phyloP scores from a whole-genome alignment of 92 coral and sea anemone species.

The Porites evermanni region DNA sequence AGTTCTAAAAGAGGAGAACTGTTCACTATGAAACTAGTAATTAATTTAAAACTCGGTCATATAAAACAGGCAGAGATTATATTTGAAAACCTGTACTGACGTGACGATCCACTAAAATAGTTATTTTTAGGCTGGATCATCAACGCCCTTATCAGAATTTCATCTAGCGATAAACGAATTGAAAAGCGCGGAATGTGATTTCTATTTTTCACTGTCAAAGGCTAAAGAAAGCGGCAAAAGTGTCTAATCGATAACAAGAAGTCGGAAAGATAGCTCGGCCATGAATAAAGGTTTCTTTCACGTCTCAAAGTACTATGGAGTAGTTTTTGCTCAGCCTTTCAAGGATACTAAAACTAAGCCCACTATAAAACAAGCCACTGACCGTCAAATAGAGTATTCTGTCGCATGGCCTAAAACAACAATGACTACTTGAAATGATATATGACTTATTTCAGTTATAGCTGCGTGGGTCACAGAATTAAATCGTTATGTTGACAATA shows the following conservation, averaged over 20 bases:
- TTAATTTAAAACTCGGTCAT: neutral
- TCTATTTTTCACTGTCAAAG: slow-evolving; percentile 12
- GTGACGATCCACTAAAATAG: neutral
- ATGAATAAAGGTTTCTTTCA: neutral
- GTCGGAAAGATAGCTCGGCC: slow-evolving; percentile 19
- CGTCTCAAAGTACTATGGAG: neutral
- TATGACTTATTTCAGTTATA: too few species aligned
- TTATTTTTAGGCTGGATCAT: slow-evolving; percentile 14
- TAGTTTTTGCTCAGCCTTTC: neutral
- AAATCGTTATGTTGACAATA: too few species aligned
- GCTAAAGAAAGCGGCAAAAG: slow-evolving; percentile 18
- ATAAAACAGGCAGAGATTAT: neutral
- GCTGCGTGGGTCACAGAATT: too few species aligned
- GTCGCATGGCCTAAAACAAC: neutral
- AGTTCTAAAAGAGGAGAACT: neutral
- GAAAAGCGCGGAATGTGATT: slow-evolving; percentile 13
- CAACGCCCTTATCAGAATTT: slow-evolving; percentile 19
- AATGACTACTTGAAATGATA: neutral
- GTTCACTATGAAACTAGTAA: neutral
- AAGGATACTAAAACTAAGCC: neutral
- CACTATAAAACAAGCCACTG: neutral
- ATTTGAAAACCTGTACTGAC: neutral
- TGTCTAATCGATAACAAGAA: neutral
- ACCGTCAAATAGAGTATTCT: neutral
- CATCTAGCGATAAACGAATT: slow-evolving; percentile 18